These are phyloP conservation scores for Drosophila nikananu DNA, from an alignment of 1,140 invertebrate species.

Conservation along the genomic window DNA sequence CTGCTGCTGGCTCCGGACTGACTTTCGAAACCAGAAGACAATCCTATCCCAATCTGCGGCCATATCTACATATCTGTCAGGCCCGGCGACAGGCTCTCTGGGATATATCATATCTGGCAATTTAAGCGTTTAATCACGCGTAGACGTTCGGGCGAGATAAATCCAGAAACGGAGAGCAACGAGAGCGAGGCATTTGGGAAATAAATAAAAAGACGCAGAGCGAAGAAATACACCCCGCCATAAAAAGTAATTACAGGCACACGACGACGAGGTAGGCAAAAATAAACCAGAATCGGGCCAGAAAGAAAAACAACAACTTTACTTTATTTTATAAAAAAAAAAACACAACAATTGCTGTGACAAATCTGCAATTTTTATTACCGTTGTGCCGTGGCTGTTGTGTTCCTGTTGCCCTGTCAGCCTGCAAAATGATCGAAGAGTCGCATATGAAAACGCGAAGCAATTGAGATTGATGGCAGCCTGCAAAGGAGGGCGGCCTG, in stretches of 20 bases:
- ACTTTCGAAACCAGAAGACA: constrained; percentile 47
- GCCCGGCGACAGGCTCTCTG: constrained; percentile 42
- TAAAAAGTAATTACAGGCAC: constrained; percentile 79
- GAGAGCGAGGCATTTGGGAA: constrained; percentile 13
- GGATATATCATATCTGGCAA: constrained; percentile 76
- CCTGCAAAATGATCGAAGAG: constrained; percentile 81
- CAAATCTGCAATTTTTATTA: constrained; percentile 83
- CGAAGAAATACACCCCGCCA: constrained; percentile 30
- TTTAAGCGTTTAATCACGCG: constrained; percentile 81
- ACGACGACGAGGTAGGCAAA: constrained; percentile 59
- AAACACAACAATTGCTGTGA: constrained; percentile 72
- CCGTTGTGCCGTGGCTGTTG: constrained; percentile 47
- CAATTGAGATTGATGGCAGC: constrained; percentile 79
- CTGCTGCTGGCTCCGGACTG: not conserved
- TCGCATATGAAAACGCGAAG: constrained; percentile 82
- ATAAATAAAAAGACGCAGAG: constrained; percentile 15
- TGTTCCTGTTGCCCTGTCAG: constrained; percentile 68
- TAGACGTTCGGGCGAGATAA: constrained; percentile 77
- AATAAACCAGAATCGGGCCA: constrained; percentile 66
- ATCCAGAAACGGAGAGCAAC: constrained; percentile 26
- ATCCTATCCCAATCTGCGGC: constrained; percentile 25
- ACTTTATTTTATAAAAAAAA: constrained; percentile 14
- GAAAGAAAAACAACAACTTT: constrained; percentile 25
- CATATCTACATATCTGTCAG: constrained; percentile 36
- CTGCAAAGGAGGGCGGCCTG: constrained; percentile 22